A percentile compares a stretch with the other conserved stretches of the same genome.
Evolutionary conservation across 2,113 vertebrate species (phyloP).

Genomic region (Cyanoderma ruficeps): DNA sequence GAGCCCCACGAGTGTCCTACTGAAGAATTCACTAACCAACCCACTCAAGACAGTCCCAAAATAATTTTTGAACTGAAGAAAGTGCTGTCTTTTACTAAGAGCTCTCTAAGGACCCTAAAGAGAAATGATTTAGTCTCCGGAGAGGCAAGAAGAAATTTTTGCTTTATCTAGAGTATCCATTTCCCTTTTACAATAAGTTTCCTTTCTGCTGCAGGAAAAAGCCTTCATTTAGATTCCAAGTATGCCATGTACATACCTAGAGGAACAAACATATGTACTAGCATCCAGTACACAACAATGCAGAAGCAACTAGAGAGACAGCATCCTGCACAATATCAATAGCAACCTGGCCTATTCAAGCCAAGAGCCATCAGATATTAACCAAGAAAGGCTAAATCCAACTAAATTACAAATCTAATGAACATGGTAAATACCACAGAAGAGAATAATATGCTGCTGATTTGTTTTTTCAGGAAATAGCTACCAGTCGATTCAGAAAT

Average conservation of each 20-base stretch:
- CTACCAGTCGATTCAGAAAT: background rate
- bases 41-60: background rate
- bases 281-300: background rate
- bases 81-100: background rate
- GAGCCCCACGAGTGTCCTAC: fast-evolving
- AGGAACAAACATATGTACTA: background rate
- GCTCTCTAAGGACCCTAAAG: background rate
- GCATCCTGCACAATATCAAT: background rate
- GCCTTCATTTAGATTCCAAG: background rate
- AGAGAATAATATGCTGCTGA: background rate
- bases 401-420: background rate
- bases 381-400: background rate
- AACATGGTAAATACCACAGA: background rate
- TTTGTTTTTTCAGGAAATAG: background rate
- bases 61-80: background rate
- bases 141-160: background rate
- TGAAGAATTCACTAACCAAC: background rate
- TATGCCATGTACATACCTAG: background rate
- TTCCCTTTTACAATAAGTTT: background rate
- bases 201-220: background rate
- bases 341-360: background rate
- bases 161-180: background rate
- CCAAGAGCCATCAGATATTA: background rate
- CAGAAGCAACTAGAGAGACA: background rate
- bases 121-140: background rate